Conservation (phyloP, 2,888 invertebrate species). For the Hemaris fuciformis region DNA sequence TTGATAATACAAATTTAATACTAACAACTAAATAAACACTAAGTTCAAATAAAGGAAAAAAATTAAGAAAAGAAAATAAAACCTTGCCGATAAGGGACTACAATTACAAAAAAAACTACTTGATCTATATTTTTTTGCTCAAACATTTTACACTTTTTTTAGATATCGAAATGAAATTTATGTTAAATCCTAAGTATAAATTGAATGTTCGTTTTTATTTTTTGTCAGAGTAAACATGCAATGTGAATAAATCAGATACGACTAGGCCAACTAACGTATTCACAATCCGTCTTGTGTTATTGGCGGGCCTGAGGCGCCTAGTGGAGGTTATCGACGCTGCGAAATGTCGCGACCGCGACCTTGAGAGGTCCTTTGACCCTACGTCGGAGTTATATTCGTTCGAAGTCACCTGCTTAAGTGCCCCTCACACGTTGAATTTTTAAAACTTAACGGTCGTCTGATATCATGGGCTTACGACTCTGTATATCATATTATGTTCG, state of each 20-base stretch:
- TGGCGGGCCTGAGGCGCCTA: slow-evolving; percentile 44
- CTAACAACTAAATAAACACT: no score
- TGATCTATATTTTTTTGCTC: no score
- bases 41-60: no score
- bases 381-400: slow-evolving; percentile 53
- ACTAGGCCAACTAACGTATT: slow-evolving; percentile 1
- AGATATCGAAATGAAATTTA: no score
- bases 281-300: slow-evolving; percentile 17
- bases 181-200: not conserved
- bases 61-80: no score
- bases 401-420: slow-evolving; percentile 65
- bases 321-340: slow-evolving; percentile 60
- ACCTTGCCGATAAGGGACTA: no score
- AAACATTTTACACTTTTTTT: no score
- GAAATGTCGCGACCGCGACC: slow-evolving; percentile 64
- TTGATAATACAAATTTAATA: no score
- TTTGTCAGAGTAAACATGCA: not conserved
- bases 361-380: slow-evolving; percentile 75
- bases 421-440: slow-evolving; percentile 44
- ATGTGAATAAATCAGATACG: not conserved
- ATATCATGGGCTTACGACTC: not conserved
- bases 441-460: slow-evolving; percentile 34
- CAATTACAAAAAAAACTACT: no score
- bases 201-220: not conserved
- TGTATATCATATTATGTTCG: no score